phyloP scores from a whole-genome alignment of 2,797 vertebrate genomes.

The Huso huso region DNA sequence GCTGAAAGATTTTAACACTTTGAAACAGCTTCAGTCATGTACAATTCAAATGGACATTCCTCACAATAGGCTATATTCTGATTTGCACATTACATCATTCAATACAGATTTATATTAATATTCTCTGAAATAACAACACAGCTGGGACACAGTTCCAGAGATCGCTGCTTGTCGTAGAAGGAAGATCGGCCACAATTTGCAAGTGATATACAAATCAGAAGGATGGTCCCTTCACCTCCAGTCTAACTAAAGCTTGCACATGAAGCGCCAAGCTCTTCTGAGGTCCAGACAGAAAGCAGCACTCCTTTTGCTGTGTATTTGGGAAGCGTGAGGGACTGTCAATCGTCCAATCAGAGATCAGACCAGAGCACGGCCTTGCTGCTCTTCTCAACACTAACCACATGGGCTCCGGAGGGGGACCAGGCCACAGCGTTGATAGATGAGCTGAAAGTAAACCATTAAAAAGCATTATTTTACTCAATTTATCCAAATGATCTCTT shows the following conservation, averaged over 20 bases:
- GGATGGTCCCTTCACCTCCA: background rate
- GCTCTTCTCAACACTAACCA: conserved; percentile 89
- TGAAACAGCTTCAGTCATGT: too few relatives aligned
- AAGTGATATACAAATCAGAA: background rate
- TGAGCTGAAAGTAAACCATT: conserved; percentile 56
- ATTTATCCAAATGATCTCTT: too few relatives aligned
- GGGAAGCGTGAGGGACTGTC: conserved; percentile 15
- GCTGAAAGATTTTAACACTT: too few relatives aligned
- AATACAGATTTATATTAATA: too few relatives aligned
- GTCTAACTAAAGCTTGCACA: conserved; percentile 2
- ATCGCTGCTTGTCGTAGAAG: too few relatives aligned
- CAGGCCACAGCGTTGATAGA: conserved; percentile 86
- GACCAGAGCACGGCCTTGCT: conserved; percentile 87
- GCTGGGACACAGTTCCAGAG: too few relatives aligned
- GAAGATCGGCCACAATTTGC: too few relatives aligned
- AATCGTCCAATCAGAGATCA: conserved; percentile 62
- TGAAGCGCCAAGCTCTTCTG: conserved; percentile 6
- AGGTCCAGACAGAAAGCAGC: conserved; percentile 12
- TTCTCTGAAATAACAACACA: too few relatives aligned
- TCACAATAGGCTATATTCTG: background rate
- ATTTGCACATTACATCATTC: too few relatives aligned
- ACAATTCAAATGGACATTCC: background rate
- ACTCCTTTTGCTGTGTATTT: conserved; percentile 6
- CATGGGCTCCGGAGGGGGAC: conserved; percentile 77
- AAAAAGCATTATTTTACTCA: too few relatives aligned